These are phyloP conservation scores for Habropoda laboriosa DNA, from an alignment of 1,140 invertebrate genomes.

Conservation along the genomic window DNA sequence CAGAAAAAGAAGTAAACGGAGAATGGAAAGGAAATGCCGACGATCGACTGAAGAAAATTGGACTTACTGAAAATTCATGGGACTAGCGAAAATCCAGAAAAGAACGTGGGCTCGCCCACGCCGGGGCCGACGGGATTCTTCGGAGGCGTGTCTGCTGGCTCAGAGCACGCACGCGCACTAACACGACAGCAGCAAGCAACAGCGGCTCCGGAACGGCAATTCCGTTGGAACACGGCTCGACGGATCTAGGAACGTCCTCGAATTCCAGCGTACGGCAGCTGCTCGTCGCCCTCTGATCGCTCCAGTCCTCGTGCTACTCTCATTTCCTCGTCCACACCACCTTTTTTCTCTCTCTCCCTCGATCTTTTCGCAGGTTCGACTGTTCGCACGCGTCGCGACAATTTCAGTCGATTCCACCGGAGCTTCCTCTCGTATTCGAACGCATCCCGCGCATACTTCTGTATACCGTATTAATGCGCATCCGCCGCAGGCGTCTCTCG, in stretches of 20 bases:
- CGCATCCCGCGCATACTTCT: background rate
- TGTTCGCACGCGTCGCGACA: background rate
- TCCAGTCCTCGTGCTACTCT: background rate
- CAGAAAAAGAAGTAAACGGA: background rate
- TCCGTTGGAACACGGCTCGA: conserved; percentile 37
- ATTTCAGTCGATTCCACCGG: background rate
- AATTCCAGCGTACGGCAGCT: conserved; percentile 20
- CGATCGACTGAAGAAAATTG: background rate
- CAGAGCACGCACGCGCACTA: conserved; percentile 43
- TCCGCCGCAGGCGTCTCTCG: background rate
- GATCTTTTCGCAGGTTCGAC: no score
- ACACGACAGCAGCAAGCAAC: no score
- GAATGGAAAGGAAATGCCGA: background rate
- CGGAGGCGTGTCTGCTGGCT: conserved; percentile 35
- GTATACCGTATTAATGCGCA: background rate
- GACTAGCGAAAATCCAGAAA: conserved; percentile 66
- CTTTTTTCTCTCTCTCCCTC: no score
- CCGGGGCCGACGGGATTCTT: conserved; percentile 43
- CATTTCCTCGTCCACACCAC: no score
- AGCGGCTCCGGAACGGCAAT: conserved; percentile 8
- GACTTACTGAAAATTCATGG: conserved; percentile 73
- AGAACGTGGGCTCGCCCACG: conserved; percentile 53
- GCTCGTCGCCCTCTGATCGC: conserved; percentile 17
- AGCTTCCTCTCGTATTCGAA: background rate
- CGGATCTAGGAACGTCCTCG: conserved; percentile 29